Evolutionary conservation across 1,140 invertebrate species (phyloP), one percentile per base, ranked within the genome.

Genomic region (Oreohelix idahoensis): DNA sequence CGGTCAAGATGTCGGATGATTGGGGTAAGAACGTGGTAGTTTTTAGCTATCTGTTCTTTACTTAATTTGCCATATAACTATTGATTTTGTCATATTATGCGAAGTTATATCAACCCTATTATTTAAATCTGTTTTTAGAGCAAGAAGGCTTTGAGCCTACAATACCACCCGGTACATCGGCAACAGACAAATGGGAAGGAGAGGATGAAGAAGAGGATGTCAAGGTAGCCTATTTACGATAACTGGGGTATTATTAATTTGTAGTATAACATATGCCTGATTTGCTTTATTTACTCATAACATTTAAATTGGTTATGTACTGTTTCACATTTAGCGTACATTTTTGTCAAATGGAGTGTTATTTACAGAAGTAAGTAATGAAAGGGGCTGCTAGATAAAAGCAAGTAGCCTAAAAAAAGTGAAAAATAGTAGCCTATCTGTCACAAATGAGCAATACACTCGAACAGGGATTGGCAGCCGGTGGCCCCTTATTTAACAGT

Each of bases 121-220:
- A 11, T 69, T 70, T 42, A 23, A 29, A 70, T 82, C 66, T 73
- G 36, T 38, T 49, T 83, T 81, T 79, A 88, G 87, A 88, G 58
- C 63, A 82, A 38, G 87, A 87, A 53, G 86, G 87, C 71, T 88
- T 87, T 81, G 85, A 85, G 81, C 87, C 85, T 70, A 36, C 75
- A 20, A 66, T 82, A 32, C 79, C 69, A 45, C 42, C 53, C 13
- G 80, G 42, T 63, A 77, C 82, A 81, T 29, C 77, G 53, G 79
- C 81, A 23, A 83, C 86, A 53, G 89, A 96, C 92, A 96, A 96
- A 94, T 97, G 96, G 96, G 96, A 96, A 92, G 96, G 96, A 79
- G 96, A 97, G 91, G 96, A 97, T 91, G 96, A 96, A 87, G 96
- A 96, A 83, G 95, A 96, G 84, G 81, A 86, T 49, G 95, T 97